Conservation (phyloP, 2,113 vertebrate species). For the Cromileptes altivelis region DNA sequence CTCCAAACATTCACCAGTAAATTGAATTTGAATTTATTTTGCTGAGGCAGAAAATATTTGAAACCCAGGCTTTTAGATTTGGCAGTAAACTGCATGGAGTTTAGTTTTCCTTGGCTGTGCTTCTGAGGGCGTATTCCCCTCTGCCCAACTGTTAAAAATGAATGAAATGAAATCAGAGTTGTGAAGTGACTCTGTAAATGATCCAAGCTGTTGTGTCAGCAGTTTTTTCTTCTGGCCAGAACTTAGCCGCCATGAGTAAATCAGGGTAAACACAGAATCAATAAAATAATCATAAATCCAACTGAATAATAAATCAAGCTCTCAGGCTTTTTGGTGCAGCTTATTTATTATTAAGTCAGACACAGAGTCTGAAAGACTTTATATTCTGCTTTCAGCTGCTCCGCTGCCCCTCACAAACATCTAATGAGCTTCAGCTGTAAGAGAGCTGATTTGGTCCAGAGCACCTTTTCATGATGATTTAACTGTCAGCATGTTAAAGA, state of each 20-base stretch:
- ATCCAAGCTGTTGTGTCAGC: slow-evolving; percentile 18
- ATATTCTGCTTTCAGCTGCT: background rate
- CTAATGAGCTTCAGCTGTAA: background rate
- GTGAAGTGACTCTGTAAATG: background rate
- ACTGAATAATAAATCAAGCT: slow-evolving; percentile 33
- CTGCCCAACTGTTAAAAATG: background rate
- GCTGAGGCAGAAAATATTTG: background rate
- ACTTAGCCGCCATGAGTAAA: slow-evolving; percentile 26
- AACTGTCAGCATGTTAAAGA: background rate
- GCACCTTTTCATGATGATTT: no score
- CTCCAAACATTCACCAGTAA: background rate
- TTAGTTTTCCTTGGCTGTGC: background rate
- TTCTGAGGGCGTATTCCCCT: background rate
- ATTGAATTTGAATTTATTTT: background rate
- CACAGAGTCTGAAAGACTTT: background rate
- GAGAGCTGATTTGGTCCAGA: background rate
- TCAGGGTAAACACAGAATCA: slow-evolving; percentile 54
- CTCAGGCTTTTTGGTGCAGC: background rate
- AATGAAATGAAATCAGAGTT: background rate
- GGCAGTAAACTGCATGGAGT: background rate
- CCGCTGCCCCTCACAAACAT: background rate
- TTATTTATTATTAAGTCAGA: slow-evolving; percentile 26
- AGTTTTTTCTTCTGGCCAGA: slow-evolving; percentile 19
- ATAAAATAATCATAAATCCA: slow-evolving; percentile 63
- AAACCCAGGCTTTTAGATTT: background rate